Evolutionary conservation across 2,113 vertebrate species (phyloP), one percentile per base, ranked within the genome.

Genomic region (Hyla sarda): DNA sequence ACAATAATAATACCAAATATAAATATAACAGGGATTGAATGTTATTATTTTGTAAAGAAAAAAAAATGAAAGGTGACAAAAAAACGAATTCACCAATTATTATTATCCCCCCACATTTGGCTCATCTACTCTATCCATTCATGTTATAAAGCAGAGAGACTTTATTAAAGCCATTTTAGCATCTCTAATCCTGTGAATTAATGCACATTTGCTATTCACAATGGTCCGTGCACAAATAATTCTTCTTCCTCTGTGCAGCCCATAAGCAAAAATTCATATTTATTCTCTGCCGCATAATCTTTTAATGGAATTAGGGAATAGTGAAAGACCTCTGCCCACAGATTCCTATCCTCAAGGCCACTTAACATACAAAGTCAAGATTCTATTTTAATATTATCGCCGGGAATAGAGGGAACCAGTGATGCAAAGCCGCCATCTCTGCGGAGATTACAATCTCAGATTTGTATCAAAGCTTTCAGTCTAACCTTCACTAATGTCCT

Each of bases 331-430:
- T 73, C 30, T 13, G 65, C 48, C 84, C 76, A 32, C 76, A 72
- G 65, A 56, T n/a, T 34, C n/a, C 71, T 47, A 81, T 86, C 77
- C 85, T 86, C 65, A 74, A 73, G 67, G 67, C 85, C 67, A 82
- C 67, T 86, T 86, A 81, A 74, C 32, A 48, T 47, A 86, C 84
- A 86, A 86, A 81, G 77, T 81, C 77, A 81, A 60, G 77, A 72
- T 80, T 76, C 84, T 86, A 86, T 86, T 86, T 79, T 80, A 86
- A 86, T 79, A 80, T 48, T 30, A 71, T 86, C 30, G 41, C 21
- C 17, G 84, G 84, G 48, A 81, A 45, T 48, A 60, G 25, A 81
- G 48, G 23, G 21, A 80, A 69, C 19, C 76, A 74, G 50, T 47
- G 34, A 82, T 81, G 85, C 77, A 82, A 72, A 79, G 23, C 83